phyloP scores from a whole-genome alignment of 30 jellyfish, hydroid and myxozoan genomes.

The Aurelia sp. region DNA sequence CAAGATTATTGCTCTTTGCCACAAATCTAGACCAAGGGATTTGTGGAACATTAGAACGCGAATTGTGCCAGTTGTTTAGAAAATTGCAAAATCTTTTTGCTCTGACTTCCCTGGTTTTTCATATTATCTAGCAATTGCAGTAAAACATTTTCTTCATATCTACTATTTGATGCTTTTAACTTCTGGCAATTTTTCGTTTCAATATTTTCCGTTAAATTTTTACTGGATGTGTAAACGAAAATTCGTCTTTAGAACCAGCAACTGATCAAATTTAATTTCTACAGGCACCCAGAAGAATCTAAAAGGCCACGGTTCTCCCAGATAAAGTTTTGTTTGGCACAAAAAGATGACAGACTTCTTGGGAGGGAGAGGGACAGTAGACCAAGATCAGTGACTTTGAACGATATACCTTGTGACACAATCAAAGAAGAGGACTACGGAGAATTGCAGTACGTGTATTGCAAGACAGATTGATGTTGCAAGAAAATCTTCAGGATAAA shows the following conservation, averaged over 20 bases:
- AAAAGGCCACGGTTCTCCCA: conserved; percentile 86
- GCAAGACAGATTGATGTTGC: conserved; percentile 72
- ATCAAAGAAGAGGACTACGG: conserved; percentile 66
- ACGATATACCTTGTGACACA: conserved; percentile 47
- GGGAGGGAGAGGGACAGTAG: conserved; percentile 62
- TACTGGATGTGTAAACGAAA: not conserved
- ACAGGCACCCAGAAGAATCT: conserved; percentile 89
- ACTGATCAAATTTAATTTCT: not conserved
- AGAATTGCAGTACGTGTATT: conserved; percentile 79
- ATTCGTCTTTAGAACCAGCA: not conserved
- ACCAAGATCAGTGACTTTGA: conserved; percentile 71
- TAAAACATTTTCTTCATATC: too few species aligned
- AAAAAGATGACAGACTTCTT: conserved; percentile 83
- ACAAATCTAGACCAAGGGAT: too few species aligned
- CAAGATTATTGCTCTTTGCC: too few species aligned
- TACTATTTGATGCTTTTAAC: too few species aligned
- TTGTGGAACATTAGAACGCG: too few species aligned
- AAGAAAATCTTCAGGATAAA: not conserved
- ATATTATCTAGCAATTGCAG: too few species aligned
- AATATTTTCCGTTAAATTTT: not conserved
- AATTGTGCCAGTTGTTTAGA: too few species aligned
- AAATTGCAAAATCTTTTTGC: too few species aligned
- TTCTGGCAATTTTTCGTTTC: not conserved
- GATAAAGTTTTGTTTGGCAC: conserved; percentile 75
- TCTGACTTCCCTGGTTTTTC: too few species aligned